Base-by-base conservation (phyloP, 1,140 invertebrate genomes). In the Theocolax elegans region DNA sequence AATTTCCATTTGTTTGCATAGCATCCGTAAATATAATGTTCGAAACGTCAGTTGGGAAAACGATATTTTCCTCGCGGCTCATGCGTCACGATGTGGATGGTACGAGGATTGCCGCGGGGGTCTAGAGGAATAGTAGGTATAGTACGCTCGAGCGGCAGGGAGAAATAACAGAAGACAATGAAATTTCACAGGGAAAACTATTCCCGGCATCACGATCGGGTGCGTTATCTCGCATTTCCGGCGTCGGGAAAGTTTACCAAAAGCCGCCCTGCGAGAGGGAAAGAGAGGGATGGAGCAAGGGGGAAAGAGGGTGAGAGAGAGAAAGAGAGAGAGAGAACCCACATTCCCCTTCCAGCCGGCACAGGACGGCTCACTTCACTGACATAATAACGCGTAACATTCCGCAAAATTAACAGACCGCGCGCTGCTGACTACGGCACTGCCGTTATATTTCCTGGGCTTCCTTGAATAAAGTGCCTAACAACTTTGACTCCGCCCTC, bases 351-450 rank as follows among this genome's bases (percentile, higher is more conserved):
- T 10, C n/a, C 63, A 42, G 51, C 53, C 17, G 38, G 51, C 38
- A 40, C 42, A 35, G 10, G 42, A 35, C 59, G 59, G n/a, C 59
- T 62, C 59, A 49, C 64, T 56, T 66, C 51, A 23, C 51, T 40
- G 64, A 56, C 64, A 66, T 56, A 56, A 56, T 56, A 66, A 66
- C 40, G 51, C 64, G 19, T 66, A 46, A 44, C 64, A 66, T 66
- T 56, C 64, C 51, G 51, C 64, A 66, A 66, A 66, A 66, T 66
- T 56, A 66, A 66, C 64, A 56, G 64, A 66, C 23, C 64, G 38
- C 51, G 7, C 40, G 6, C 15, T 12, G 21, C 19, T 15, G 15
- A 10, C 38, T 2, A 17, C 58, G 1, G 23, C 15, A 44, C 21
- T 31, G 23, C 12, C 38, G 25, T 54, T 29, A 53, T 54, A 53